Base-by-base conservation (phyloP, 2,888 invertebrate genomes). In the Orchestes rusci region DNA sequence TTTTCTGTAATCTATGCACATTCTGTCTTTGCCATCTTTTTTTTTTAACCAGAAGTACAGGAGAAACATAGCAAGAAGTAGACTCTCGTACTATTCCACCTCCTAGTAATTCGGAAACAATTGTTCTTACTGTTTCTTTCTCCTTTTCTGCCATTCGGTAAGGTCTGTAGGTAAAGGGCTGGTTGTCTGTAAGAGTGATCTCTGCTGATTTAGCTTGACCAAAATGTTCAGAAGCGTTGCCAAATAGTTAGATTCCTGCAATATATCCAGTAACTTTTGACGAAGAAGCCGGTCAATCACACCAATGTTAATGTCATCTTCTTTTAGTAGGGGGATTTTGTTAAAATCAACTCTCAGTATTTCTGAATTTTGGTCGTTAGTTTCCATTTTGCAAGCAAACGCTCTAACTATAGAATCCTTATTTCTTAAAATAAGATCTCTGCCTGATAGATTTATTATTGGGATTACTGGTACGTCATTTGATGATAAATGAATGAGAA, bases 41-140 rank as follows among this genome's bases (percentile, higher is more conserved):
- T 43, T 56, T 56, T 35, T 43, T 48, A 3, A 53, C 53, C 1
- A 56, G 23, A 17, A 55, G 30, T 4, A 55, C 42, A 5, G 56
- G 52, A 8, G 52, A 53, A 2, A 50, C 36, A 43, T 50, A 56
- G 10, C 35, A 15, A 15, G 55, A 56, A 16, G 45, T 38, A 2
- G 51, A 52, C 20, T 55, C 51, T 1, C 50, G 48, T 4, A 55
- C 35, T n/a, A 55, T 53, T 28, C 36, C 37, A 18, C 30, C 43
- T 3, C 28, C 31, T 27, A 52, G 23, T 3, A 53, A 19, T 13
- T 55, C 53, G 2, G 43, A 37, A 4, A 53, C 39, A 23, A 55
- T 48, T 28, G 27, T 16, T 55, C 23, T 23, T 23, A 23, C 10
- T 23, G 5, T 23, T 10, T 23, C 23, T 23, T 23, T 23, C 10